Conservation (phyloP, 2,888 invertebrate species). For the Atethmia centrago region DNA sequence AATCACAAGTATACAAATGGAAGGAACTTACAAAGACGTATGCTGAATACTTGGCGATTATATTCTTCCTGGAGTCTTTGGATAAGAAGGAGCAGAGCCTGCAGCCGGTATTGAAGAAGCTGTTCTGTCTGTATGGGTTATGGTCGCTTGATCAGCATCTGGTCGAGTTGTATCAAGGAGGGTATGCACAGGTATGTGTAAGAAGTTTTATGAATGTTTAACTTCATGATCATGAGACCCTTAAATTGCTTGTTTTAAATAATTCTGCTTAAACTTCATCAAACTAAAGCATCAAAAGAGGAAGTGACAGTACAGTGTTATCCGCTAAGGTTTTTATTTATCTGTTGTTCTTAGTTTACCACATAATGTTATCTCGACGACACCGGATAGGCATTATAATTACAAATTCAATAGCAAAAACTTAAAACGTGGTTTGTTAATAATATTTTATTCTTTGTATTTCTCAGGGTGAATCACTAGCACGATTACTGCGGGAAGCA, state of each 20-base stretch:
- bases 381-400: neutral
- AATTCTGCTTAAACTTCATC: neutral
- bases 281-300: neutral
- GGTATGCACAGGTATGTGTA: constrained; percentile 75
- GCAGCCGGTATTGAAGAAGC: constrained; percentile 87
- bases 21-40: constrained; percentile 94
- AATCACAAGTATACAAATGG: constrained; percentile 95
- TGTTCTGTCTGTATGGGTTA: constrained; percentile 83
- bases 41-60: constrained; percentile 92
- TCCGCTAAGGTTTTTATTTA: neutral
- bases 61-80: constrained; percentile 88
- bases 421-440: neutral
- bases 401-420: neutral
- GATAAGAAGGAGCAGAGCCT: constrained; percentile 79
- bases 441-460: neutral
- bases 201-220: neutral
- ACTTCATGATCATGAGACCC: neutral
- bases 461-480: constrained; percentile 89
- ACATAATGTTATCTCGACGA: neutral
- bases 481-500: constrained; percentile 92
- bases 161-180: constrained; percentile 93
- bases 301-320: neutral
- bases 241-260: neutral
- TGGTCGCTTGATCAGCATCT: constrained; percentile 92
- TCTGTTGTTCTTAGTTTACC: neutral